phyloP scores from a whole-genome alignment of 2,113 vertebrate species.

The Eonycteris spelaea region DNA sequence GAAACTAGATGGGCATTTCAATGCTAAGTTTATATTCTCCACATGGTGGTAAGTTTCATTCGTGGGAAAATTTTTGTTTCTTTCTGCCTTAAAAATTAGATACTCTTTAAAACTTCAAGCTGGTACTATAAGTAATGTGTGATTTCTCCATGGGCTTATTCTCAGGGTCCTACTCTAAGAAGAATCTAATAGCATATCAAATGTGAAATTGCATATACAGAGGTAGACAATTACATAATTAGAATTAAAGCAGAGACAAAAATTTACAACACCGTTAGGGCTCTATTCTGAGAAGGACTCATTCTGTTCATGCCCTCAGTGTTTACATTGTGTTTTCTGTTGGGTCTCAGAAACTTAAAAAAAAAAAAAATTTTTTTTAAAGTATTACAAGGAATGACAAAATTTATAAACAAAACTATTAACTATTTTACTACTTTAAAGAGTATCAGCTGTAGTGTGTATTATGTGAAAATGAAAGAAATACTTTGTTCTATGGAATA shows the following conservation, averaged over 20 bases:
- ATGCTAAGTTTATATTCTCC: conserved; percentile 55
- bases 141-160: conserved; percentile 64
- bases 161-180: conserved; percentile 75
- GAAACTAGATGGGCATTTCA: conserved; percentile 53
- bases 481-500: conserved; percentile 37
- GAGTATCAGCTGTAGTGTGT: not conserved
- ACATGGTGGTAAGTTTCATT: conserved; percentile 48
- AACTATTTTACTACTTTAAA: conserved; percentile 52
- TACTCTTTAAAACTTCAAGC: conserved; percentile 56
- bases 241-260: not conserved
- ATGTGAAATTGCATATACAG: not conserved
- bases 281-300: not conserved
- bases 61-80: not conserved
- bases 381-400: not conserved
- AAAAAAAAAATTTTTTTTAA: not conserved
- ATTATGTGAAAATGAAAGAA: conserved; percentile 21
- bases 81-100: conserved; percentile 23
- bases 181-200: conserved; percentile 31
- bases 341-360: not conserved
- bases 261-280: not conserved
- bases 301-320: not conserved
- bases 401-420: conserved; percentile 30
- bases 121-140: conserved; percentile 45
- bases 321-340: not conserved
- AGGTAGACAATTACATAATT: not conserved